Evolutionary conservation across 2,888 invertebrate species (phyloP), one percentile per base, ranked within the genome.

Genomic region (Hydroisotoma schaefferi): DNA sequence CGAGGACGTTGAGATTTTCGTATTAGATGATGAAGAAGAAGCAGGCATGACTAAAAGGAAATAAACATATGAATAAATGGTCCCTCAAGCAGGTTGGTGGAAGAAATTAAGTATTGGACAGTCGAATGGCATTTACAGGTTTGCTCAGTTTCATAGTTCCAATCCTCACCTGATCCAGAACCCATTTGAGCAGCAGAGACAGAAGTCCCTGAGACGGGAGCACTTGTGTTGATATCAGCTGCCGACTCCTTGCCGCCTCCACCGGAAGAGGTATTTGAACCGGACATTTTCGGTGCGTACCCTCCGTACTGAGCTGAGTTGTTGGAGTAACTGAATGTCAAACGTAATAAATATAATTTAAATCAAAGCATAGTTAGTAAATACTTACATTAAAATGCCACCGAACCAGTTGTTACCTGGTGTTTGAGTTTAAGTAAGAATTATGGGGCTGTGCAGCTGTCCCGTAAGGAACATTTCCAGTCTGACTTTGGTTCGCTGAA

Each of bases 1-100:
- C n/a, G 69, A 63, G 23, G 69, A 58, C 25, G 69, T 55, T 22
- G 68, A 65, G 60, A 69, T 59, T 59, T 71, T 71, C 33, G 70
- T 59, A 66, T 65, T 67, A 15, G 67, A 61, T 33, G 67, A 46
- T 15, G 67, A 56, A 38, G 68, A 57, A 55, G 63, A 62, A 40
- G 67, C 59, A 28, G 61, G 54, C 37, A 64, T 66, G 53, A 61
- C 68, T 68, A 25, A 12, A 46, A 56, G 18, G 47, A 57, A 28
- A 58, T 27, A 53, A 28, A 26, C 28, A 26, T 23, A 44, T 26
- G 18, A 10, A 26, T 26, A 25, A n/a, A n/a, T n/a, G 12, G 26
- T 55, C 22, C n/a, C 12, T 54, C n/a, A 10, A 25, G n/a, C 27
- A 4, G 20, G 37, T 6, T 52, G 22, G 20, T 15, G 6, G 12